A percentile compares a stretch with the other conserved stretches of the same genome.
Conservation (phyloP, 2,113 vertebrate species). For the human (Homo sapiens) region GRCh38 chr4:161478501-161479000, state of each 20-base stretch:
- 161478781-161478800: neutral
- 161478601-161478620: no score
- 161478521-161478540: neutral
- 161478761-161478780: neutral
- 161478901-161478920: neutral
- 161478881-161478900: neutral
- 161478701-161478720: neutral
- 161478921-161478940: neutral
- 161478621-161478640: neutral
- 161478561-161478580: neutral
- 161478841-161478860: neutral
- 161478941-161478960: neutral
- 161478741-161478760: neutral
- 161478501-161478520: neutral
- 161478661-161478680: neutral
- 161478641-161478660: neutral
- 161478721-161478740: neutral
- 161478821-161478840: neutral
- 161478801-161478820: neutral
- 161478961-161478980: neutral
- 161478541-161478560: neutral
- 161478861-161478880: neutral
- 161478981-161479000: neutral
- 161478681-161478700: neutral
- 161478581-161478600: neutral